Base-by-base conservation (phyloP, 2,113 vertebrate species). In the Cyanoramphus novaezelandiae region DNA sequence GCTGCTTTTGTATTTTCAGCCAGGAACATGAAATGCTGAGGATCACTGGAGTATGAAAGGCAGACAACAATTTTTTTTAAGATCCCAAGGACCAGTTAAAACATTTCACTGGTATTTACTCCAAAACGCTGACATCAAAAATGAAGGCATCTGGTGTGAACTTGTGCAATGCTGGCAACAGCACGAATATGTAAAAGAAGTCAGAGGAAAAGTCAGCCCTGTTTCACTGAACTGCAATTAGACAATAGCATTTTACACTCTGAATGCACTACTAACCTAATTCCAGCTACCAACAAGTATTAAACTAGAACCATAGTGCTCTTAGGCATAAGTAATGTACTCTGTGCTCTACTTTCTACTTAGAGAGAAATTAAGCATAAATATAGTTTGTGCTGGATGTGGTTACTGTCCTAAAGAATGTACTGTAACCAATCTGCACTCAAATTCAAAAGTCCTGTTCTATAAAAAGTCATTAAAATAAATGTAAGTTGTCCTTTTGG, bases 51-150 rank as follows among this genome's bases (percentile, higher is more conserved):
- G 43, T 39, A 52, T 27, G 50, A 72, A 31, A 10, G 10, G 59
- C 2, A 8, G 29, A 47, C 19, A 6, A 3, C 1, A 1, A 29
- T n/a, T 24, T 53, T 53, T 17, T 19, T 41, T 11, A 31, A 13
- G 35, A 60, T 43, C 21, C 35, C 7, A 6, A 64, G 31, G 68
- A 65, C 5, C 2, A 1, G 8, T 37, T 33, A 25, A 64, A 52
- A 67, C 13, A 14, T 64, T 59, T 64, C 12, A 23, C 31, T 52
- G 27, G 37, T 62, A 53, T 63, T 64, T 65, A 13, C 50, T 55
- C 35, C 21, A 37, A 55, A 49, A 21, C 24, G 21, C 14, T 8
- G 37, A 29, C 37, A 13, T 3, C 13, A 52, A 43, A 64, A 59
- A 25, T 14, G 25, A 74, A 75, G 49, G 67, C 23, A n/a, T 28